Evolutionary conservation across 2,888 invertebrate genomes (phyloP), one percentile per base, ranked within the genome.

Genomic region (Acronicta alni): DNA sequence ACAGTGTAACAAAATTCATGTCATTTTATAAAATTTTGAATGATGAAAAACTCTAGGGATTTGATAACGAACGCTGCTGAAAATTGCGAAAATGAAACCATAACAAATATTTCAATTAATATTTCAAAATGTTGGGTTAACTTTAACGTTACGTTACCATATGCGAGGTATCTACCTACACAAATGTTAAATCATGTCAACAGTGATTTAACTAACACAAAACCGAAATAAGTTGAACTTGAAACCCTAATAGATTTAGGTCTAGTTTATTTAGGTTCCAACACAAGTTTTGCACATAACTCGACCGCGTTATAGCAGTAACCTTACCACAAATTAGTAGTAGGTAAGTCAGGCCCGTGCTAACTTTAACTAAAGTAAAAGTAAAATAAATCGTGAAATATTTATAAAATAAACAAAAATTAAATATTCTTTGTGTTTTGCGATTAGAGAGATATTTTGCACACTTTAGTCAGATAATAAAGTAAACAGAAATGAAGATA

Each of bases 1-100:
- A 70, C 72, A 75, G 71, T 72, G 55, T 69, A 71, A 67, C 77
- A 35, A 78, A 83, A 79, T 78, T 77, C 57, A 44, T 72, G 73
- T 68, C 72, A 74, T 72, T 76, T 72, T 71, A 54, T 68, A 78
- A 72, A 70, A 66, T 74, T 73, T 75, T 47, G 44, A 52, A 69
- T 73, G 70, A 57, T 72, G 73, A 71, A 77, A 81, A 75, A 59
- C 67, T 72, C 70, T 66, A 57, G 64, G 60, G 72, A 60, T 64
- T 65, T 74, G 62, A 67, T 77, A 79, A 67, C 67, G 68, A 75
- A 70, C 57, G 54, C 53, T 41, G 68, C 55, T 67, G 72, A 75
- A 80, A 80, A 75, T 76, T 67, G 48, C 65, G 61, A 69, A 65
- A 58, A 66, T 60, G 45, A 52, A 59, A 57, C 55, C 52, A 43